A percentile compares a stretch with the other conserved stretches of the same genome.
Evolutionary conservation across 2,888 invertebrate species (phyloP).

Genomic region (Lithophane socia): DNA sequence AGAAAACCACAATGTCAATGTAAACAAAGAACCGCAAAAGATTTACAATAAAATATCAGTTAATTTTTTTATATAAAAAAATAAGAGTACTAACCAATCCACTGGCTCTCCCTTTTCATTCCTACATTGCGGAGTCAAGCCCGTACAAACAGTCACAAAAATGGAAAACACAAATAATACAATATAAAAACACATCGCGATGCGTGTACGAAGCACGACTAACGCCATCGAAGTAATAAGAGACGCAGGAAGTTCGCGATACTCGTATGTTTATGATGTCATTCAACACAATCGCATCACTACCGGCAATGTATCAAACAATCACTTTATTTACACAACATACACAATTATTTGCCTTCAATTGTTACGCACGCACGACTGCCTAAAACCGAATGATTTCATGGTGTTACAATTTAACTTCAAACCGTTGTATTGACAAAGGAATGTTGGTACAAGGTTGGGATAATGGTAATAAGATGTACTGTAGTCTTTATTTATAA

Average conservation of each 20-base stretch:
- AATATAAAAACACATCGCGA: slow-evolving; percentile 71
- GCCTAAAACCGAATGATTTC: slow-evolving; percentile 54
- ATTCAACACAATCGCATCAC: slow-evolving; percentile 68
- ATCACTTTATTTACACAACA: slow-evolving; percentile 81
- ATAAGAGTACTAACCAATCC: slow-evolving; percentile 91
- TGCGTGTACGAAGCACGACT: slow-evolving; percentile 74
- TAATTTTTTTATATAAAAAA: too few species aligned
- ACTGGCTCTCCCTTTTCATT: slow-evolving; percentile 92
- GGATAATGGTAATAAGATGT: not conserved
- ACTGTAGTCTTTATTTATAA: slow-evolving; percentile 54
- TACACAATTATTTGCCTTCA: slow-evolving; percentile 72
- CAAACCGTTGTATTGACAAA: slow-evolving; percentile 65
- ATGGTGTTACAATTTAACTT: slow-evolving; percentile 40
- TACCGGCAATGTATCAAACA: slow-evolving; percentile 77
- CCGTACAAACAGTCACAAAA: slow-evolving; percentile 72
- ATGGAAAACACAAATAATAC: slow-evolving; percentile 71
- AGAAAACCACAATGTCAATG: slow-evolving; percentile 19
- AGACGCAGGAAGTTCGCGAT: slow-evolving; percentile 79
- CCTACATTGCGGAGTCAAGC: slow-evolving; percentile 86
- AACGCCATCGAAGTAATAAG: slow-evolving; percentile 75
- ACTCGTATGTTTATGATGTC: slow-evolving; percentile 78
- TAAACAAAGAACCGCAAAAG: slow-evolving; percentile 35
- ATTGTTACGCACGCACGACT: slow-evolving; percentile 45
- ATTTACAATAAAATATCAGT: too few species aligned
- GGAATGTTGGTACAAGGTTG: slow-evolving; percentile 58